Base-by-base conservation (phyloP, 2,797 vertebrate genomes). In the Sparus aurata region DNA sequence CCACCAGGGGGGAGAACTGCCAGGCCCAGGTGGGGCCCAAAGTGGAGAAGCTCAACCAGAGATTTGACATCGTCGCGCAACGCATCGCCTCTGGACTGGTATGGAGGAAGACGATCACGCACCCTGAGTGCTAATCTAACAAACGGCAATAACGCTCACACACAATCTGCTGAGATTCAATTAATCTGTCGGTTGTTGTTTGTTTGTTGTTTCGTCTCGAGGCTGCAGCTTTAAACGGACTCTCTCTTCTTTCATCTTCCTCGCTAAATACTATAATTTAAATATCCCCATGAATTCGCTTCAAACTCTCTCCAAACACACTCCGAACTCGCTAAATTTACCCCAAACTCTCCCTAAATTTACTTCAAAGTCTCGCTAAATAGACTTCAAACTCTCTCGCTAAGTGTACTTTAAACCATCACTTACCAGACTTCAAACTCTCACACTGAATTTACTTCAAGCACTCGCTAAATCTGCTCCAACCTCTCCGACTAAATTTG, bases 41-140 rank as follows among this genome's bases (percentile, higher is more conserved):
- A 91, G 89, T 99, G 87, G 93, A 97, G 89, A 95, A 96, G 85
- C 96, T 99, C 81, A 95, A 96, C 93, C 96, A 95, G 74, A 95
- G 95, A 79, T 99, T 97, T 87, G 94, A 96, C 83, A 34, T 88
- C 79, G 27, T 99, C 75, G 91, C 96, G 8, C 96, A 97, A 49
- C 97, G 97, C 93, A 97, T 99, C 94, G 77, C 95, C 88, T 95
- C 91, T 78, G 96, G 96, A 86, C 96, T 95, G 98, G 98, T 99
- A 92, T 17, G 83, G 10, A 64, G 15, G 38, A 55, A 12, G 15
- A 47, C n/a, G 1, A 0, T 30, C 18, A 11, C 9, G 34, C 17
- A 5, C 43, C 15, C 43, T 12, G 27, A 53, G 47, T 47, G 2
- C 5, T 47, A 1, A 27, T 64, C 38, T 27, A 27, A 20, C 53